A percentile compares a stretch with the other conserved stretches of the same genome.
Evolutionary conservation across 2,113 vertebrate species (phyloP).

Genomic region (Phrynocephalus versicolor): DNA sequence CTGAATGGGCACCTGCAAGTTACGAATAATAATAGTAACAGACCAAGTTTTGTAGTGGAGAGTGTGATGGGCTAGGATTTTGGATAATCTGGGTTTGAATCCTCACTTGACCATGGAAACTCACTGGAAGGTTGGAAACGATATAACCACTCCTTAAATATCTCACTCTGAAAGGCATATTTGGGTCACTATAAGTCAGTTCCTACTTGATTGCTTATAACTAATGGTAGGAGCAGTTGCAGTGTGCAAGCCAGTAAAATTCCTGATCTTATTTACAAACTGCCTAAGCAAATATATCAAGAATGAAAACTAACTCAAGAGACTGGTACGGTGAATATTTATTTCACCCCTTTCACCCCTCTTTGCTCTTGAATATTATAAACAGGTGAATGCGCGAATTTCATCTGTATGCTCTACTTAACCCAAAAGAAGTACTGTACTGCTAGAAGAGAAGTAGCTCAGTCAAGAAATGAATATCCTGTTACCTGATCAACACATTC

Average conservation of each 20-base stretch:
- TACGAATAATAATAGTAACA: too few relatives aligned
- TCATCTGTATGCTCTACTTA: slow-evolving; percentile 42
- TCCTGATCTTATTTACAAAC: background rate
- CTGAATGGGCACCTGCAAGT: too few relatives aligned
- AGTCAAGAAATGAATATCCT: slow-evolving; percentile 52
- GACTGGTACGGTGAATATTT: background rate
- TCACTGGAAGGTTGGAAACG: too few relatives aligned
- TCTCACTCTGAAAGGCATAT: too few relatives aligned
- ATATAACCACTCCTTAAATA: too few relatives aligned
- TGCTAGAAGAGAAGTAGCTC: slow-evolving; percentile 57
- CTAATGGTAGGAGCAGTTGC: background rate
- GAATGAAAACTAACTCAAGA: background rate
- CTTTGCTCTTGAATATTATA: slow-evolving; percentile 14
- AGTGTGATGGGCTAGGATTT: too few relatives aligned
- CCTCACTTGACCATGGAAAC: too few relatives aligned
- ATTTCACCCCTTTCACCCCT: fast-evolving
- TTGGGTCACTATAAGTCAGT: too few relatives aligned
- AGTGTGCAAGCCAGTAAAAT: background rate
- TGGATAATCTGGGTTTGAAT: too few relatives aligned
- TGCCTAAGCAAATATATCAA: background rate
- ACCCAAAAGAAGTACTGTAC: slow-evolving; percentile 44
- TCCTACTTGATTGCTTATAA: background rate
- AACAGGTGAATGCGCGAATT: background rate
- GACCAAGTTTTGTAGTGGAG: too few relatives aligned
- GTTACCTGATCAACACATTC: slow-evolving; percentile 62